Base-by-base conservation (phyloP, 1,140 invertebrate genomes). In the Bombyx mandarina region DNA sequence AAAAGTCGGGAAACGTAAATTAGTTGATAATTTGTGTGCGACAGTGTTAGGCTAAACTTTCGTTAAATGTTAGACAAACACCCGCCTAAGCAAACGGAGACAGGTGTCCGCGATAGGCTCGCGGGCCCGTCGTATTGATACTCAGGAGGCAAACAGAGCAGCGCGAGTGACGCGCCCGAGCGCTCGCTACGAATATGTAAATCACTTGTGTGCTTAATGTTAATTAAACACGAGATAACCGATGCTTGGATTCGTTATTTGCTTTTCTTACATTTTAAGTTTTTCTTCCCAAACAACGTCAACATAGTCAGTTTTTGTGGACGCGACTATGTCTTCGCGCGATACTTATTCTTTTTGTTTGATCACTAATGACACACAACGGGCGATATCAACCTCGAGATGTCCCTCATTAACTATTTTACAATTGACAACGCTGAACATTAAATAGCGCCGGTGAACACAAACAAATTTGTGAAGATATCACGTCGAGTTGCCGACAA, bases 21-120 rank as follows among this genome's bases (percentile, higher is more conserved):
- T 86, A 86, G 79, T 81, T 83, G 81, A 84, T 86, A 86, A 86
- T 83, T 81, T 79, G 77, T 82, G 81, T 82, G 78, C 69, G 81
- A 84, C 72, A 69, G 61, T 57, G 64, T 54, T 67, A 50, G 67
- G 52, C 72, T 82, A 75, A 80, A 82, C 69, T 86, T 85, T 80
- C 70, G 80, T 86, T 86, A 86, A 86, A 84, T 77, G 72, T 75
- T 72, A 78, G 62, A 60, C 70, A 84, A 83, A 84, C 77, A 84
- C 43, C 22, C 61, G 75, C 82, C 83, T 86, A 86, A 84, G 77
- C 70, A 86, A 84, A 86, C 75, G 80, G 73, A 73, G 80, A 83
- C 83, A 86, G 83, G 81, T 86, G 83, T 79, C 73, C 76, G 61
- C 67, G 79, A 82, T 77, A 80, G 71, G 69, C 60, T 72, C 63